Conservation (phyloP, 2,797 vertebrate genomes). For the Spheniscus humboldti region DNA sequence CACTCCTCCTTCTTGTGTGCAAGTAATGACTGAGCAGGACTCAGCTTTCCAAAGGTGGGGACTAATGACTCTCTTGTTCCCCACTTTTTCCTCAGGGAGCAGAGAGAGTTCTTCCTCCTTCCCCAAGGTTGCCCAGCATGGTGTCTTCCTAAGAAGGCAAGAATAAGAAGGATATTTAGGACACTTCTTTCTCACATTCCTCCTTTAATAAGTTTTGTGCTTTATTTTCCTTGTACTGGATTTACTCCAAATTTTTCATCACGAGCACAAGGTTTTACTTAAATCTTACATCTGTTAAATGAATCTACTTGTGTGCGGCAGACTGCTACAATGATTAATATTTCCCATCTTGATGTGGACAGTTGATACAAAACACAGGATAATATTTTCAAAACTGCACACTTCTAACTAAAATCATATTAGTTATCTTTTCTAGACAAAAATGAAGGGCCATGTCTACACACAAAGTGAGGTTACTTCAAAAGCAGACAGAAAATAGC, state of each 20-base stretch:
- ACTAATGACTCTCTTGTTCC: not conserved
- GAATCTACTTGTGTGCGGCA: slow-evolving; percentile 5
- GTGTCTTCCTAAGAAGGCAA: not conserved
- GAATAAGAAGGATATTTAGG: not conserved
- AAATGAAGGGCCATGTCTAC: slow-evolving; percentile 1
- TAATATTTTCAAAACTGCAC: not conserved
- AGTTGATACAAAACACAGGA: slow-evolving; percentile 28
- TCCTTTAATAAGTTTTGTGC: not conserved
- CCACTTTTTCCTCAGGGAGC: not conserved
- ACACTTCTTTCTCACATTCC: not conserved
- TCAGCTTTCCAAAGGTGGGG: not conserved
- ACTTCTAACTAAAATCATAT: slow-evolving; percentile 11
- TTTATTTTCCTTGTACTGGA: not conserved
- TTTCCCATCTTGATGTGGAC: slow-evolving; percentile 7
- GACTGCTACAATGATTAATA: slow-evolving; percentile 16
- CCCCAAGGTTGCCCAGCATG: not conserved
- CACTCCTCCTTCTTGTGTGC: not conserved
- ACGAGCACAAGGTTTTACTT: not conserved
- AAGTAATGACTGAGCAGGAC: not conserved
- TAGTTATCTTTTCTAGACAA: slow-evolving; percentile 37
- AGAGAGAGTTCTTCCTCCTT: not conserved
- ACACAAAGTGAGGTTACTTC: not conserved
- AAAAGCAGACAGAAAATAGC: slow-evolving; percentile 18
- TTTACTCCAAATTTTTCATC: not conserved
- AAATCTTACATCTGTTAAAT: slow-evolving; percentile 5